These are phyloP conservation scores for Drosophila eohydei DNA, from an alignment of 2,888 invertebrate species.

Conservation along the genomic window DNA sequence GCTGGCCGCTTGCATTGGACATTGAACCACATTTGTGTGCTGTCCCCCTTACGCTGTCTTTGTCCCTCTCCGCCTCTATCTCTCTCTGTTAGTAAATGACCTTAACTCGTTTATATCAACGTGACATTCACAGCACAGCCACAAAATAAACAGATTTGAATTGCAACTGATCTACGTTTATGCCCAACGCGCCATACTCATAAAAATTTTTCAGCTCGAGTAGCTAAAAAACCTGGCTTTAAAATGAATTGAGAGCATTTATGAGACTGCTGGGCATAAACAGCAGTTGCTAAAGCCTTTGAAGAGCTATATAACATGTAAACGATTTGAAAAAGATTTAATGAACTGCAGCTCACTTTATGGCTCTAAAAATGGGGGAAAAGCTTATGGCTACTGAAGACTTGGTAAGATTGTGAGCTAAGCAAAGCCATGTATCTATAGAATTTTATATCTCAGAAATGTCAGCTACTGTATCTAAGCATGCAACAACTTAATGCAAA, in stretches of 20 bases:
- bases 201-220: conserved; percentile 30
- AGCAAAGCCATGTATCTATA: background rate
- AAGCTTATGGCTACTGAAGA: background rate
- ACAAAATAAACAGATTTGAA: conserved; percentile 37
- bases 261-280: conserved; percentile 16
- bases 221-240: conserved; percentile 18
- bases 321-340: conserved; percentile 6
- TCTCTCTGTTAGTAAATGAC: conserved; percentile 43
- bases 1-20: conserved; percentile 58
- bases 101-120: conserved; percentile 57
- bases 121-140: conserved; percentile 66
- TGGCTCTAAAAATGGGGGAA: background rate
- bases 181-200: conserved; percentile 15
- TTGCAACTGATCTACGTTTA: conserved; percentile 39
- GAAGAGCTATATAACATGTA: background rate
- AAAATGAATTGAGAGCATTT: conserved; percentile 27
- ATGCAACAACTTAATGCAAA: background rate
- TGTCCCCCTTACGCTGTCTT: conserved; percentile 14
- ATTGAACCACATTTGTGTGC: conserved; percentile 73
- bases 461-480: background rate
- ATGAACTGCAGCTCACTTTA: conserved; percentile 7
- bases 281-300: conserved; percentile 1
- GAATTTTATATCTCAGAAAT: background rate
- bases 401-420: background rate
- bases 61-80: background rate